These are phyloP conservation scores for Hyperoodon ampullatus DNA, from an alignment of 2,113 vertebrate genomes.

Conservation along the genomic window DNA sequence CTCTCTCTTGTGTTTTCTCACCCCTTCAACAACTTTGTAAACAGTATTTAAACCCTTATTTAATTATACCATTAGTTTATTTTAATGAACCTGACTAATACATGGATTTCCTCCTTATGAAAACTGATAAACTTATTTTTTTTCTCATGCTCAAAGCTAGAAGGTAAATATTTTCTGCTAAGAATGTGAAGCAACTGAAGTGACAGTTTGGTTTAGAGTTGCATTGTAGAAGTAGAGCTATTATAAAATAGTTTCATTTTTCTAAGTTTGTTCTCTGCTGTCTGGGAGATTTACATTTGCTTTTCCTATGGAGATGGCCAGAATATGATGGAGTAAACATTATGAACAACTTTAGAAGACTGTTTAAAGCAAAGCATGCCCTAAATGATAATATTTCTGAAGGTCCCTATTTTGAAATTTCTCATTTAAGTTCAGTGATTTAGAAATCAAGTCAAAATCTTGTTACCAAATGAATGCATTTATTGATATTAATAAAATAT, in stretches of 20 bases:
- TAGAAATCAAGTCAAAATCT: constrained; percentile 71
- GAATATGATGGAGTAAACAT: constrained; percentile 77
- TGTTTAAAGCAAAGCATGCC: constrained; percentile 58
- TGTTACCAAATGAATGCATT: not conserved
- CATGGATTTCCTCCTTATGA: not conserved
- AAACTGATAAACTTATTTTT: constrained; percentile 42
- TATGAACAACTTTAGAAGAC: constrained; percentile 70
- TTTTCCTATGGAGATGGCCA: constrained; percentile 79
- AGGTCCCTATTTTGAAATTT: constrained; percentile 57
- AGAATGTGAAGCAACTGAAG: constrained; percentile 41
- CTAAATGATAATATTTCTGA: constrained; percentile 66
- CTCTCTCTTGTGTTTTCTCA: not conserved
- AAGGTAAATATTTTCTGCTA: constrained; percentile 50
- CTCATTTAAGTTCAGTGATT: constrained; percentile 53
- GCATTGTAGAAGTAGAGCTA: constrained; percentile 10
- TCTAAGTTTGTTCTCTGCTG: constrained; percentile 73
- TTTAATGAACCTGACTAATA: not conserved
- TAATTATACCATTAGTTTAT: not conserved
- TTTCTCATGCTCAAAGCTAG: not conserved
- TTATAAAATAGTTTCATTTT: constrained; percentile 74
- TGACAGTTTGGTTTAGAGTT: constrained; percentile 54
- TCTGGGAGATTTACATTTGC: constrained; percentile 81
- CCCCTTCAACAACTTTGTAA: not conserved
- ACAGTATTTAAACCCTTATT: not conserved
- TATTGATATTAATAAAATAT: not conserved